Evolutionary conservation across 2,888 invertebrate species (phyloP).

Genomic region (Euplexia lucipara): DNA sequence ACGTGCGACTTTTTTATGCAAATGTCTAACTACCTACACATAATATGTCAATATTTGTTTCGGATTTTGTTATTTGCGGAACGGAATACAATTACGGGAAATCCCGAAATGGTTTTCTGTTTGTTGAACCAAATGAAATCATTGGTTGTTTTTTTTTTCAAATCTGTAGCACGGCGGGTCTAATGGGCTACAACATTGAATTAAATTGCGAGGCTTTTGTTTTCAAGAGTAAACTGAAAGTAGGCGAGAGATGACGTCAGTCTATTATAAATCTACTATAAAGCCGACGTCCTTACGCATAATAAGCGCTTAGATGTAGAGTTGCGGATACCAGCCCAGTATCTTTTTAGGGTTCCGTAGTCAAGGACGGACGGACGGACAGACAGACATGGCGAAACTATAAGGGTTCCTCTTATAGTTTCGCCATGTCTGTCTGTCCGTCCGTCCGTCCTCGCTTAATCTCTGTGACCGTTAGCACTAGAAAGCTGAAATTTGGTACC

Average conservation of each 20-base stretch:
- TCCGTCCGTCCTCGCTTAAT: no score
- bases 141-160: not conserved
- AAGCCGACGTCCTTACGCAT: no score
- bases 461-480: no score
- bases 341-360: no score
- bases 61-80: conserved; percentile 12
- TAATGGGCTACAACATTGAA: conserved; percentile 1
- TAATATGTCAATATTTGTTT: conserved; percentile 22
- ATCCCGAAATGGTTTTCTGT: conserved; percentile 10
- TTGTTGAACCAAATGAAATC: conserved; percentile 15
- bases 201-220: conserved; percentile 1
- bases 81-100: conserved; percentile 18
- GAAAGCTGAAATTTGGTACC: no score
- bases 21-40: conserved; percentile 33
- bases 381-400: no score
- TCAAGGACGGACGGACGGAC: no score
- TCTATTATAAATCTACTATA: no score
- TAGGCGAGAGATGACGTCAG: not conserved
- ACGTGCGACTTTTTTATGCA: conserved; percentile 23
- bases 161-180: not conserved
- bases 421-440: no score
- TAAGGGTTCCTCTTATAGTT: no score
- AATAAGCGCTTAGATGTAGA: no score
- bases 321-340: no score
- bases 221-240: not conserved